Evolutionary conservation across 2,888 invertebrate genomes (phyloP).

Genomic region (Liodrosophila aerea): DNA sequence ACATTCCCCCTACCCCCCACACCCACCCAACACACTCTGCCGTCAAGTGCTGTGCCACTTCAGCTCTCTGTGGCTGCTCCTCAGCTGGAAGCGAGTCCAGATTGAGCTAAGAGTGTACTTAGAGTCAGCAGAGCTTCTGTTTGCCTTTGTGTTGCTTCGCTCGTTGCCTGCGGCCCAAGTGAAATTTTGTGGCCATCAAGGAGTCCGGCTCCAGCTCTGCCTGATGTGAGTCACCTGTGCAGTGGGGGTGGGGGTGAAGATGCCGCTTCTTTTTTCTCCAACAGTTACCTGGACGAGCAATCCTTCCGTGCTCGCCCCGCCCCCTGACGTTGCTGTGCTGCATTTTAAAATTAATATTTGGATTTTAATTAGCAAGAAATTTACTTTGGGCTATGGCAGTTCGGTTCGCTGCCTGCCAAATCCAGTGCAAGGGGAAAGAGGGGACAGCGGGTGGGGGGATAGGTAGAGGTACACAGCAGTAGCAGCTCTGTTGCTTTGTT

Average conservation of each 20-base stretch:
- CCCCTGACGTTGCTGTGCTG: constrained; percentile 38
- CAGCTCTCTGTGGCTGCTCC: background rate
- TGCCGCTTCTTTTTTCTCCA: constrained; percentile 22
- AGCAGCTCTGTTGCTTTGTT: constrained; percentile 39
- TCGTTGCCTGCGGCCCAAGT: constrained; percentile 30
- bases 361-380: constrained; percentile 75
- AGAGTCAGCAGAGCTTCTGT: constrained; percentile 37
- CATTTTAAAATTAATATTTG: constrained; percentile 75
- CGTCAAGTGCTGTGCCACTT: constrained; percentile 9
- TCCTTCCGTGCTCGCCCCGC: no score
- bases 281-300: constrained; percentile 28
- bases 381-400: constrained; percentile 69
- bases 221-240: constrained; percentile 31
- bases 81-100: constrained; percentile 8
- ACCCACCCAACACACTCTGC: background rate
- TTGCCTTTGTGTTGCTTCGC: constrained; percentile 27
- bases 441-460: background rate
- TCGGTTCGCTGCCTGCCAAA: constrained; percentile 31
- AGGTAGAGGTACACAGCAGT: background rate
- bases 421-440: constrained; percentile 1
- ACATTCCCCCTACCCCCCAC: background rate
- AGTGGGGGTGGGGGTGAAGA: no score
- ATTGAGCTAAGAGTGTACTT: constrained; percentile 36
- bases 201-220: constrained; percentile 9
- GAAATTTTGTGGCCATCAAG: constrained; percentile 46